Evolutionary conservation across 2,888 invertebrate species (phyloP).

Genomic region (Dicyrtoma fusca): DNA sequence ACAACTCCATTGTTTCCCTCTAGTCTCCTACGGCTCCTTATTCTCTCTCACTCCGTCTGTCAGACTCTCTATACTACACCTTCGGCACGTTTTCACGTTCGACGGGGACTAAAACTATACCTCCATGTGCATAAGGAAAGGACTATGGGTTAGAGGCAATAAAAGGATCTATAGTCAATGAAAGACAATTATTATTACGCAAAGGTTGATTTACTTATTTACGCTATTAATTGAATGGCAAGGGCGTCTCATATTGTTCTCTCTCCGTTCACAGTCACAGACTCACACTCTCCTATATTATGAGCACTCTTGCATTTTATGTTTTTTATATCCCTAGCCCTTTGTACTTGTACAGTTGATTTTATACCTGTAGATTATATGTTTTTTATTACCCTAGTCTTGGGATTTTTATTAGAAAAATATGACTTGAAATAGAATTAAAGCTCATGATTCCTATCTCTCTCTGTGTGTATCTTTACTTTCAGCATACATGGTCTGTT

Average conservation of each 20-base stretch:
- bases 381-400: conserved; percentile 26
- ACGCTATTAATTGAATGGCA: conserved; percentile 30
- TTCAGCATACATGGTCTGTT: no score
- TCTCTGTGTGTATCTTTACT: no score
- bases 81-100: conserved; percentile 14
- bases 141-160: no score
- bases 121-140: no score
- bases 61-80: not conserved
- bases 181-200: conserved; percentile 10
- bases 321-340: no score
- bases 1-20: conserved; percentile 22
- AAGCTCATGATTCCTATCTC: no score
- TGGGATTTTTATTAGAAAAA: not conserved
- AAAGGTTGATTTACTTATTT: conserved; percentile 33
- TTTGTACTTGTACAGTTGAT: no score
- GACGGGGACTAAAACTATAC: not conserved
- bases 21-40: not conserved
- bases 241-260: conserved; percentile 23
- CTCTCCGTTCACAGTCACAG: not conserved
- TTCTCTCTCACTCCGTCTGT: not conserved
- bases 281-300: not conserved
- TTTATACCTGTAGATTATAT: not conserved
- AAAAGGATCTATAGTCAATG: conserved; percentile 2
- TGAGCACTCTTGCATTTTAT: no score
- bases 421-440: no score